Percentiles rank a stretch among this genome's conserved stretches.
Conservation (phyloP, 2,113 vertebrate genomes). For the Daboia siamensis region DNA sequence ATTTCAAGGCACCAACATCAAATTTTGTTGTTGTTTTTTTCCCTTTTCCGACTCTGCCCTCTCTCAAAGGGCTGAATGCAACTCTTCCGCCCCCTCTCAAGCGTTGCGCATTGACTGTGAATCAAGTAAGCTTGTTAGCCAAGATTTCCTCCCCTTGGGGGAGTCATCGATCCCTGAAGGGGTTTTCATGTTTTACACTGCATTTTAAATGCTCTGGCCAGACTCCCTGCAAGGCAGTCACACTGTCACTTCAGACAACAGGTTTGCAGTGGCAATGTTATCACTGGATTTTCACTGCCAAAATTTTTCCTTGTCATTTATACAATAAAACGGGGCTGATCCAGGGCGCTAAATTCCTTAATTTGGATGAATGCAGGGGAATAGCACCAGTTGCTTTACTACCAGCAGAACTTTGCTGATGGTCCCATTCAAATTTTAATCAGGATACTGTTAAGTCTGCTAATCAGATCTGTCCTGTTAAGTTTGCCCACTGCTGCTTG, state of each 20-base stretch:
- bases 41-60: not conserved
- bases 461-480: too few species aligned
- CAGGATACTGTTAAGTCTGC: not conserved
- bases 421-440: not conserved
- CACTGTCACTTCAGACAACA: not conserved
- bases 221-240: not conserved
- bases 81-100: not conserved
- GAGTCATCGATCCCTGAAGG: not conserved
- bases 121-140: not conserved
- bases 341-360: not conserved
- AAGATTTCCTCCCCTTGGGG: not conserved
- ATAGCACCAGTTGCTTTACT: not conserved
- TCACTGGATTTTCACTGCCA: not conserved
- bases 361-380: not conserved
- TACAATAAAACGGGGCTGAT: not conserved
- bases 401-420: not conserved
- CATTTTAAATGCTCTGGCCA: not conserved
- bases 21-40: not conserved
- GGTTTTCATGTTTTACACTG: not conserved
- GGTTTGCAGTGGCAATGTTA: not conserved
- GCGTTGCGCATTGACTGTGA: not conserved
- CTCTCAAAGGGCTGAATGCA: not conserved
- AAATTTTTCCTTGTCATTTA: not conserved
- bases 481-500: not conserved
- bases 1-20: not conserved